A percentile compares a stretch with the other conserved stretches of the same genome.
Conservation (phyloP, 2,113 vertebrate genomes). For the Silurus meridionalis region DNA sequence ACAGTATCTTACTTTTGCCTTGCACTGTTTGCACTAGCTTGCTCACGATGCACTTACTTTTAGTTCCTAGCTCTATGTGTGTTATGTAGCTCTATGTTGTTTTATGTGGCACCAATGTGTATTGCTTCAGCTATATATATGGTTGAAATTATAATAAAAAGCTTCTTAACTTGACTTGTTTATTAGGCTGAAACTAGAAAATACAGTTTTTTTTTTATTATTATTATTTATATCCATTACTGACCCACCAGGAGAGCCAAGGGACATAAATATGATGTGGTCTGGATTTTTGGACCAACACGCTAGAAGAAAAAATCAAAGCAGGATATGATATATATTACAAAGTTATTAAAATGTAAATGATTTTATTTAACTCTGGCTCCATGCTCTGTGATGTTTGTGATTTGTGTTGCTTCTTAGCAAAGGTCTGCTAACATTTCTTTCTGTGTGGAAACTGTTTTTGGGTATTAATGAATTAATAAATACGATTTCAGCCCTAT, state of each 20-base stretch:
- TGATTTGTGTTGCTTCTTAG: not conserved
- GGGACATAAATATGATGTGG: not conserved
- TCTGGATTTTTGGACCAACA: not conserved
- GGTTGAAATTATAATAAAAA: no score
- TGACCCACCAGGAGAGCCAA: not conserved
- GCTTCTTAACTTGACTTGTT: no score
- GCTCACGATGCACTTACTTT: no score
- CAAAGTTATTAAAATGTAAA: not conserved
- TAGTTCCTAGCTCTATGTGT: no score
- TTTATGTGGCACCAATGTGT: no score
- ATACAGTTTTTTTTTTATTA: no score
- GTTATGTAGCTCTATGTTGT: no score
- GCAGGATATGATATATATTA: not conserved
- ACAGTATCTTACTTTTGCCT: no score
- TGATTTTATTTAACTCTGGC: not conserved
- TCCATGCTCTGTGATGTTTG: not conserved
- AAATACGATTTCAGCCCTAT: not conserved
- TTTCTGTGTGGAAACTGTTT: not conserved
- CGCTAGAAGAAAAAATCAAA: not conserved
- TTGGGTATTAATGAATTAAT: not conserved
- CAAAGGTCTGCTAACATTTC: not conserved
- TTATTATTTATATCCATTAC: not conserved
- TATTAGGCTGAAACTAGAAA: no score
- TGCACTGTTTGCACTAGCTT: no score
- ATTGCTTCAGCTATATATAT: no score